phyloP scores from a whole-genome alignment of 2,113 vertebrate genomes.

The Cynopterus brachyotis region DNA sequence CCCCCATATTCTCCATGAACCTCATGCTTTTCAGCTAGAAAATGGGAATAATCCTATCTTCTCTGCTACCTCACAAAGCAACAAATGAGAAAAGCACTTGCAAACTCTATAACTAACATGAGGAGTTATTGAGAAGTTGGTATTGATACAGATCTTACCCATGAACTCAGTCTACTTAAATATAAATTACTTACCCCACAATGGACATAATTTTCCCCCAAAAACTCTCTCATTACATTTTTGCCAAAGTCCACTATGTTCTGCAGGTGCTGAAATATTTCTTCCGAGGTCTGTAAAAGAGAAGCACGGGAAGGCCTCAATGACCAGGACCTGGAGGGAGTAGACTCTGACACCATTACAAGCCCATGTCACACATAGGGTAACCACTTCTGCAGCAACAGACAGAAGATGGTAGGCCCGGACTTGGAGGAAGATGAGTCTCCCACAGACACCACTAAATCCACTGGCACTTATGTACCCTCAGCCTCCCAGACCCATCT shows the following conservation, averaged over 20 bases:
- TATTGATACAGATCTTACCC: not conserved
- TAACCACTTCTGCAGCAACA: accelerated
- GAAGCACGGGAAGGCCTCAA: not conserved
- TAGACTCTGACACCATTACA: not conserved
- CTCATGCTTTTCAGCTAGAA: not conserved
- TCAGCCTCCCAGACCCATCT: not conserved
- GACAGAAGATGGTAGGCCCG: not conserved
- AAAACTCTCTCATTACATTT: constrained; percentile 96
- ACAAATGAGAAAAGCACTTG: not conserved
- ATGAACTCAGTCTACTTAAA: not conserved
- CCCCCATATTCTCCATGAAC: not conserved
- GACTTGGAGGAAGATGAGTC: not conserved
- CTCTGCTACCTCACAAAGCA: not conserved
- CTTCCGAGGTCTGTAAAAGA: constrained; percentile 88
- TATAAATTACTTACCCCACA: constrained; percentile 89
- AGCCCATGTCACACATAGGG: not conserved
- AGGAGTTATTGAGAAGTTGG: not conserved
- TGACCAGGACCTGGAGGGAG: not conserved
- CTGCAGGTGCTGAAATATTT: constrained; percentile 94
- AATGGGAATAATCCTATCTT: not conserved
- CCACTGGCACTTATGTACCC: not conserved
- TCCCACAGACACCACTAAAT: not conserved
- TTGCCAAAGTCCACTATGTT: constrained; percentile 96
- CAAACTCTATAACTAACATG: not conserved
- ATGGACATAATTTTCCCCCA: constrained; percentile 95